Evolutionary conservation across 2,113 vertebrate species (phyloP), one percentile per base, ranked within the genome.

Genomic region (Caranx melampygus): DNA sequence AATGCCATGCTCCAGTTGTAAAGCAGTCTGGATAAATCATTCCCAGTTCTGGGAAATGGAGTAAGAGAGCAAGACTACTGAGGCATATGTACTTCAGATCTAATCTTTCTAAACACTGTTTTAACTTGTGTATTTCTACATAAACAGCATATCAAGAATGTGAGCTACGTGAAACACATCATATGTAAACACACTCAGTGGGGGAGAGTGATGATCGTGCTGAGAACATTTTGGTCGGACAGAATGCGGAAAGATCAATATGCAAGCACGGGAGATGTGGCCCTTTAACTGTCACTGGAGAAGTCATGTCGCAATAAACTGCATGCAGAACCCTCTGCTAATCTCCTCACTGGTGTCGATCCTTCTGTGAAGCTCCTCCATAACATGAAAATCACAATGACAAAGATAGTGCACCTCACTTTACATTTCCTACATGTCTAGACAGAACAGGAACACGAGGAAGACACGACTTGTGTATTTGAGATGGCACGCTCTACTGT

Each of bases 231-330:
- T 37, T 26, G 12, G 62, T 37, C 64, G 35, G 31, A 81, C 63
- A 35, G 34, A 75, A 79, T 33, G 60, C 65, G 26, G 33, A 70
- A 78, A 75, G 8, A 74, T 73, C 13, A 63, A 73, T 72, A 84
- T 81, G 84, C 71, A 81, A 84, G 34, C 75, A 13, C 47, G 47
- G 65, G 73, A 77, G 65, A 63, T 1, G 15, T 40, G 3, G 14
- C n/a, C 62, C 49, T 75, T 75, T 68, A 75, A 74, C 6, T 67
- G 52, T 60, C 76, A 58, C 73, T 84, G 64, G 72, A 76, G 35
- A 81, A 75, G 86, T 72, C 3, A 40, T 63, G 31, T 62, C 1
- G 70, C 72, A 92, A 87, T 82, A 90, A 90, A 88, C 0, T 73
- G 87, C 78, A 83, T 84, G 89, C 67, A 79, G 64, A 66, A 68